Evolutionary conservation across 2,113 vertebrate species (phyloP).

Genomic region (human): DNA sequence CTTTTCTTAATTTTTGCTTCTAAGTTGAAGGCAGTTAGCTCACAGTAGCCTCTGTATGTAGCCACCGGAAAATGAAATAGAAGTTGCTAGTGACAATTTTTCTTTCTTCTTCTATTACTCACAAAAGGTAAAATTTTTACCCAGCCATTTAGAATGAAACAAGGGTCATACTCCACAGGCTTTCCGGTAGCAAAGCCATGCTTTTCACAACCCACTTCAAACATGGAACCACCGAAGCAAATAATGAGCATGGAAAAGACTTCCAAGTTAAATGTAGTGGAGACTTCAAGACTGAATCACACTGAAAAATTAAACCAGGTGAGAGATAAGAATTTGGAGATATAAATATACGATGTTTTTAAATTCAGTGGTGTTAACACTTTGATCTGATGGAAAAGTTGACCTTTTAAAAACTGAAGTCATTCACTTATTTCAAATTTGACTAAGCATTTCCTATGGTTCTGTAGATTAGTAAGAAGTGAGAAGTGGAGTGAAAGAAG

Average conservation of each 20-base stretch:
- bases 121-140: slow-evolving; percentile 60
- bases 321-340: slow-evolving; percentile 37
- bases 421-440: not conserved
- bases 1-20: slow-evolving; percentile 34
- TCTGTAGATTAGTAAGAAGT: not conserved
- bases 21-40: not conserved
- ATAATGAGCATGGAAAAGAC: slow-evolving; percentile 18
- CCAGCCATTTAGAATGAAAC: slow-evolving; percentile 53
- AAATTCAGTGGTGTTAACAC: not conserved
- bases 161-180: slow-evolving; percentile 16
- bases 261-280: not conserved
- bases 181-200: slow-evolving; percentile 27
- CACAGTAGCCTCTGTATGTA: not conserved
- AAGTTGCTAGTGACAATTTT: slow-evolving; percentile 36
- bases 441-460: not conserved
- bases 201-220: slow-evolving; percentile 47
- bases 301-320: slow-evolving; percentile 75
- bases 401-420: not conserved
- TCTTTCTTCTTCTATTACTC: slow-evolving; percentile 56
- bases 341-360: not conserved
- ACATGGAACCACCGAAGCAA: slow-evolving; percentile 10
- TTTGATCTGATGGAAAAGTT: not conserved
- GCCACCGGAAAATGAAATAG: not conserved
- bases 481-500: not conserved
- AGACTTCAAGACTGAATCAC: slow-evolving; percentile 44